phyloP scores from a whole-genome alignment of 2,888 invertebrate species.

The Eilema sororculum region DNA sequence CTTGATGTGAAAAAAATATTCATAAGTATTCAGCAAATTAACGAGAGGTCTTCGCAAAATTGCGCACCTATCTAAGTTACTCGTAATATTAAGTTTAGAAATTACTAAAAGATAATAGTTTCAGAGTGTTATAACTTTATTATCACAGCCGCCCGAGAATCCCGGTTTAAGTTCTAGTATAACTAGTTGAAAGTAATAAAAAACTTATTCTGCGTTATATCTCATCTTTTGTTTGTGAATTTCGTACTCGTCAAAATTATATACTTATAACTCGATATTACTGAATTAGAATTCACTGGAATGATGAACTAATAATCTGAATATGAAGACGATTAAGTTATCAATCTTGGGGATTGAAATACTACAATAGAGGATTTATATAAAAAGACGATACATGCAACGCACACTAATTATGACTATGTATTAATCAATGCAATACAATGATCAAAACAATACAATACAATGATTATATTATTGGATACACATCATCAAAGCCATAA shows the following conservation, averaged over 20 bases:
- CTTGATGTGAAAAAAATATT: too few species aligned
- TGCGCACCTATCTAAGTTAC: not conserved
- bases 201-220: constrained; percentile 3
- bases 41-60: not conserved
- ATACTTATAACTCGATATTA: not conserved
- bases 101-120: not conserved
- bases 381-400: too few species aligned
- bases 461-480: too few species aligned
- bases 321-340: not conserved
- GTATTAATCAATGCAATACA: too few species aligned
- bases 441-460: too few species aligned
- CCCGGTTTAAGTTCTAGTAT: constrained; percentile 1
- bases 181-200: constrained; percentile 10
- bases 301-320: not conserved
- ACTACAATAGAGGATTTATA: not conserved
- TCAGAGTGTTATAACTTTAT: not conserved
- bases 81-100: too few species aligned
- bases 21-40: not conserved
- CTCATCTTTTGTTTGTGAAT: not conserved
- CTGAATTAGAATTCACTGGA: not conserved
- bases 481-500: not conserved
- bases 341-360: not conserved
- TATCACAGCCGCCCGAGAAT: not conserved
- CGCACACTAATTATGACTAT: too few species aligned
- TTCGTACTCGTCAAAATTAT: not conserved